phyloP scores from a whole-genome alignment of 2,113 vertebrate species.

The Trachemys scripta region DNA sequence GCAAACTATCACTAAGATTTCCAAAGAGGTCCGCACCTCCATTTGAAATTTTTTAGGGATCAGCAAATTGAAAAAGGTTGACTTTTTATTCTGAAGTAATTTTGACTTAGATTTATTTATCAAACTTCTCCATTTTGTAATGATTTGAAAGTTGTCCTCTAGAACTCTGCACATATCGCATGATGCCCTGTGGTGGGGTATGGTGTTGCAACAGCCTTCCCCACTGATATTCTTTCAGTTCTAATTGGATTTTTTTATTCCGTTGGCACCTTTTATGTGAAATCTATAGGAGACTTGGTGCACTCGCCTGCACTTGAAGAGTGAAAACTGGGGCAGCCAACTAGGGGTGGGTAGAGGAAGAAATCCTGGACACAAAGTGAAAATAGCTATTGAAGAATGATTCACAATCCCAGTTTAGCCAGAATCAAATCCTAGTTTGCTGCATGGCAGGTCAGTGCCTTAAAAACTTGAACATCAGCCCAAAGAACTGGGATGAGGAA shows the following conservation, averaged over 20 bases:
- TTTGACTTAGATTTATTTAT: neutral
- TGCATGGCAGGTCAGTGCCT: neutral
- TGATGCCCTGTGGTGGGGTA: neutral
- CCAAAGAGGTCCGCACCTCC: neutral
- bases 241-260: neutral
- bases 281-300: neutral
- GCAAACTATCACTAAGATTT: neutral
- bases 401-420: neutral
- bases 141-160: neutral
- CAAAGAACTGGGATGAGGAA: neutral
- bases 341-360: neutral
- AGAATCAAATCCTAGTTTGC: neutral
- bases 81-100: neutral
- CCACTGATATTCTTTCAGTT: neutral
- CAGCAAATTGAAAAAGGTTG: neutral
- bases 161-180: neutral
- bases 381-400: neutral
- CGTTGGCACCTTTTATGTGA: accelerated
- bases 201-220: neutral
- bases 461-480: neutral
- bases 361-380: neutral
- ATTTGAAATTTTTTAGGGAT: neutral
- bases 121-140: neutral
- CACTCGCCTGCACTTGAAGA: neutral
- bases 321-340: neutral